phyloP scores from a whole-genome alignment of 2,797 vertebrate species.

The Acridotheres tristis region DNA sequence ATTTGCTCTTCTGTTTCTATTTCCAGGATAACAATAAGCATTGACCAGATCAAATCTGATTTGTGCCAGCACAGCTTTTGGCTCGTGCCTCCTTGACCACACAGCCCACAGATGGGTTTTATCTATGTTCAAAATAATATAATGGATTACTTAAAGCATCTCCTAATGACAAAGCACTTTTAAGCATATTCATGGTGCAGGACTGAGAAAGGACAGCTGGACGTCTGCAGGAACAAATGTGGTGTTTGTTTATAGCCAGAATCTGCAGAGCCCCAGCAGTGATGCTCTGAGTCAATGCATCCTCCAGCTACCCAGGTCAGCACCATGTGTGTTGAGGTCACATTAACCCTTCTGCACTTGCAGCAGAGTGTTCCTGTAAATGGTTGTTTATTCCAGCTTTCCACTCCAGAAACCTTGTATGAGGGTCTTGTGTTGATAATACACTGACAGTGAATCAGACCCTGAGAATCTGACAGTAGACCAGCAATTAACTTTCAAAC shows the following conservation, averaged over 20 bases:
- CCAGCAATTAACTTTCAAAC: slow-evolving; percentile 35
- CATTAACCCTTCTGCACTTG: background rate
- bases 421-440: background rate
- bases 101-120: background rate
- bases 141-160: background rate
- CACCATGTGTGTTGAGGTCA: background rate
- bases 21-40: background rate
- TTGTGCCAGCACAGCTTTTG: background rate
- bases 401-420: background rate
- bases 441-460: background rate
- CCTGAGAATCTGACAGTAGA: background rate
- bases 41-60: background rate
- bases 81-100: background rate
- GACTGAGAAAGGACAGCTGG: slow-evolving; percentile 44
- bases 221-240: background rate
- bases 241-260: background rate
- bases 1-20: background rate
- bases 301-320: background rate
- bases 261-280: slow-evolving; percentile 18
- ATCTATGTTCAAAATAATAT: background rate
- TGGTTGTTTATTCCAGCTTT: background rate
- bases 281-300: slow-evolving; percentile 10
- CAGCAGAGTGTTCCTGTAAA: background rate
- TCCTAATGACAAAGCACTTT: slow-evolving; percentile 30
- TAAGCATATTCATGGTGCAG: background rate